Percentiles rank a stretch among this genome's conserved stretches.
Conservation (phyloP, 2,888 invertebrate genomes). For the Meteorus colon region DNA sequence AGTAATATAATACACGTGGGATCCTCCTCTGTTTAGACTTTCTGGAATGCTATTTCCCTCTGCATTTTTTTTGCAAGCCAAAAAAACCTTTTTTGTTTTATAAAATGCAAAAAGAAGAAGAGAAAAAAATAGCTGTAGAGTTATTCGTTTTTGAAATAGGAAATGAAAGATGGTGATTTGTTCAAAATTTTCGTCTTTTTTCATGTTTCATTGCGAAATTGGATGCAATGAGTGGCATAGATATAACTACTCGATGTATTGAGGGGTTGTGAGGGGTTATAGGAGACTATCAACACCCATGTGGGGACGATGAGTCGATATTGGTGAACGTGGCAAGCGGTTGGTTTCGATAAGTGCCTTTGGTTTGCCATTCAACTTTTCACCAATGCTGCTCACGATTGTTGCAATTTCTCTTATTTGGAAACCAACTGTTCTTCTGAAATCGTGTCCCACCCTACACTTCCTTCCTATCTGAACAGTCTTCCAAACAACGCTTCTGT, state of each 20-base stretch:
- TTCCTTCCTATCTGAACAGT: neutral
- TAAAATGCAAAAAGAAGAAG: too few species aligned
- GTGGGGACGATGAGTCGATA: neutral
- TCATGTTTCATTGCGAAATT: too few species aligned
- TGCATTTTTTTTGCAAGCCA: neutral
- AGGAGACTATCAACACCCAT: neutral
- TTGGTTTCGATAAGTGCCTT: constrained; percentile 15
- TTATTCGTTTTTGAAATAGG: too few species aligned
- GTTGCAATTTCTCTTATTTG: neutral
- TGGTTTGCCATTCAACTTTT: constrained; percentile 2
- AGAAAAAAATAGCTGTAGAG: too few species aligned
- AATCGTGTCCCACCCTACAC: neutral
- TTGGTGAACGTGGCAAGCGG: constrained; percentile 7
- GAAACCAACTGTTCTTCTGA: constrained; percentile 5
- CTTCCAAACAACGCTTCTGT: neutral
- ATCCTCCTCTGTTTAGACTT: too few species aligned
- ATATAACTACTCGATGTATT: too few species aligned
- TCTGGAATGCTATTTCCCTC: neutral
- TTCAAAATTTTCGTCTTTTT: too few species aligned
- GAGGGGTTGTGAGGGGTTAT: neutral
- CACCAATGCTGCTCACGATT: constrained; percentile 6
- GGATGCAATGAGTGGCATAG: too few species aligned
- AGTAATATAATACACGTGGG: too few species aligned
- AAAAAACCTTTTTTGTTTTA: too few species aligned
- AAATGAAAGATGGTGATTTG: too few species aligned